Evolutionary conservation across 2,797 vertebrate genomes (phyloP).

Genomic region (Toxotes lorentzi): DNA sequence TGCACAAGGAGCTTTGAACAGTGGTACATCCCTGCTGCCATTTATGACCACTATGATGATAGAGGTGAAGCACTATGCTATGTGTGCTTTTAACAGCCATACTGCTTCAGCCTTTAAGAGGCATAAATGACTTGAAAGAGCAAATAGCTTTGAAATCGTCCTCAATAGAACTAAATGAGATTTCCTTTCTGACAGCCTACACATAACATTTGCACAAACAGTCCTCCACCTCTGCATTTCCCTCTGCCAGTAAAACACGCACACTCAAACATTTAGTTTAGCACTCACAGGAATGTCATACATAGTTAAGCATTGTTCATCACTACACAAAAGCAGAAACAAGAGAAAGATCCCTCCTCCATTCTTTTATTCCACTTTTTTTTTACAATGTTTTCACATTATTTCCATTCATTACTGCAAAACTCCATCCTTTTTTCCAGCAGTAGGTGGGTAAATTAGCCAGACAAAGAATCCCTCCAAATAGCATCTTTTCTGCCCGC

Average conservation of each 20-base stretch:
- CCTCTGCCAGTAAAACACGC: slow-evolving; percentile 32
- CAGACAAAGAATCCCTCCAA: slow-evolving; percentile 32
- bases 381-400: slow-evolving; percentile 34
- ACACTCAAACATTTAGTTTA: slow-evolving; percentile 26
- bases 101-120: slow-evolving; percentile 30
- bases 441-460: slow-evolving; percentile 46
- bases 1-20: not conserved
- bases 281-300: slow-evolving; percentile 25
- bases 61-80: slow-evolving; percentile 25
- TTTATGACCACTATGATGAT: slow-evolving; percentile 18
- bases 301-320: slow-evolving; percentile 47
- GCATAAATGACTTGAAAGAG: slow-evolving; percentile 37
- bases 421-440: not conserved
- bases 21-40: not conserved
- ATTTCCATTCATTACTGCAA: slow-evolving; percentile 34
- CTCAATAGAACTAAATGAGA: slow-evolving; percentile 49
- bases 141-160: slow-evolving; percentile 59
- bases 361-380: slow-evolving; percentile 34
- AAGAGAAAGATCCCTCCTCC: not conserved
- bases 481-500: slow-evolving; percentile 29
- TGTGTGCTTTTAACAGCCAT: slow-evolving; percentile 31
- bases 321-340: slow-evolving; percentile 26
- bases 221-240: slow-evolving; percentile 45
- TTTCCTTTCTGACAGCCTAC: slow-evolving; percentile 48
- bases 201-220: slow-evolving; percentile 20